Conservation (phyloP, 23 tunicate species). For the Phallusia fumigata region DNA sequence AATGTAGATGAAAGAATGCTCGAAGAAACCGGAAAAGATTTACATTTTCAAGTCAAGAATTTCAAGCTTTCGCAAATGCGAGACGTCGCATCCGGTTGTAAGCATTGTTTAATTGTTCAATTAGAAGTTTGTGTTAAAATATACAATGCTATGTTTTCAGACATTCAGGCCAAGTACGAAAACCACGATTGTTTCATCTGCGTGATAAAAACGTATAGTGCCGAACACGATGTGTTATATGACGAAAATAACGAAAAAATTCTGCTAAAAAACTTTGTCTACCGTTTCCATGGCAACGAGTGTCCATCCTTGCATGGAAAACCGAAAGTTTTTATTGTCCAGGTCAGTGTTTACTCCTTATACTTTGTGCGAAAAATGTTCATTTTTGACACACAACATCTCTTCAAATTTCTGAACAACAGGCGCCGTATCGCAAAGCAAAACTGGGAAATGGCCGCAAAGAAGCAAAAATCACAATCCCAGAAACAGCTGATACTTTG, state of each 20-base stretch:
- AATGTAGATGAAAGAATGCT: background rate
- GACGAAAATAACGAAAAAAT: background rate
- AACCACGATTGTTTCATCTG: constrained; percentile 2
- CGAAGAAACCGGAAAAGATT: background rate
- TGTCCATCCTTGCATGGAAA: background rate
- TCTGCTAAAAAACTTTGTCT: background rate
- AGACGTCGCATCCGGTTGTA: background rate
- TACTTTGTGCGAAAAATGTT: too few species aligned
- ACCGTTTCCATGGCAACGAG: background rate
- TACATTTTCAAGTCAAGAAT: background rate
- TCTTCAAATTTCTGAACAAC: too few species aligned
- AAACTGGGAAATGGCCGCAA: too few species aligned
- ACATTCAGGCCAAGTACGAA: background rate
- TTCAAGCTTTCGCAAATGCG: background rate
- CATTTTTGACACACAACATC: too few species aligned
- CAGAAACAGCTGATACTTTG: background rate
- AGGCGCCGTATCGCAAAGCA: too few species aligned
- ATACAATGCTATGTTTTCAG: background rate
- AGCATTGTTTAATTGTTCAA: background rate
- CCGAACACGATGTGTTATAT: background rate
- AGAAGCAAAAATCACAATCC: background rate
- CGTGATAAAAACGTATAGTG: background rate
- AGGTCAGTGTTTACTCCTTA: too few species aligned
- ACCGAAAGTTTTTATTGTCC: background rate
- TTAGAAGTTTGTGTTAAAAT: background rate